A percentile compares a stretch with the other conserved stretches of the same genome.
Conservation (phyloP, 2,113 vertebrate genomes). For the Tragelaphus strepsiceros region DNA sequence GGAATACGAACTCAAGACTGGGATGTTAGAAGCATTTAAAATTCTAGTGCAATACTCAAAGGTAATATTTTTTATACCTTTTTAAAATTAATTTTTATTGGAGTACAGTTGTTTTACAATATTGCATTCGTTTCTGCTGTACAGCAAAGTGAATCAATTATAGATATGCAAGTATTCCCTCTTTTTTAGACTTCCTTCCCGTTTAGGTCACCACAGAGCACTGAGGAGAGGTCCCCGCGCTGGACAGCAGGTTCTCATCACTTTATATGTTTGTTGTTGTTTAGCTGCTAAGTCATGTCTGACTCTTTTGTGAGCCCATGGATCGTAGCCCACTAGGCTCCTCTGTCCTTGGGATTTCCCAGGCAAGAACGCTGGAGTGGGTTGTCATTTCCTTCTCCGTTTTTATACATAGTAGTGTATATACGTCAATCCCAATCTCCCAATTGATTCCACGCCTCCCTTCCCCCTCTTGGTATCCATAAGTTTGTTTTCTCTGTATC, state of each 20-base stretch:
- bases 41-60: neutral
- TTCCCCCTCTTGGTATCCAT: neutral
- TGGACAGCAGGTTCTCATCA: neutral
- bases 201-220: neutral
- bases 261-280: neutral
- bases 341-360: neutral
- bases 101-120: neutral
- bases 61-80: neutral
- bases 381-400: neutral
- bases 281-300: neutral
- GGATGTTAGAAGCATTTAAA: neutral
- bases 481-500: neutral
- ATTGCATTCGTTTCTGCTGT: neutral
- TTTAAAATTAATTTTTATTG: neutral
- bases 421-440: neutral
- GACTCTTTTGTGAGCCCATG: neutral
- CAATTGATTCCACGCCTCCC: neutral
- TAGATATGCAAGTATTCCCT: neutral
- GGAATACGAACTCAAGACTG: neutral
- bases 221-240: neutral
- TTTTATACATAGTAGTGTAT: neutral
- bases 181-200: neutral
- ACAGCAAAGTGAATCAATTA: neutral
- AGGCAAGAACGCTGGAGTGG: neutral
- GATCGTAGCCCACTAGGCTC: neutral